Evolutionary conservation across 37 sponge, comb jelly and placozoan genomes (phyloP).

Genomic region (Mnemiopsis leidyi): DNA sequence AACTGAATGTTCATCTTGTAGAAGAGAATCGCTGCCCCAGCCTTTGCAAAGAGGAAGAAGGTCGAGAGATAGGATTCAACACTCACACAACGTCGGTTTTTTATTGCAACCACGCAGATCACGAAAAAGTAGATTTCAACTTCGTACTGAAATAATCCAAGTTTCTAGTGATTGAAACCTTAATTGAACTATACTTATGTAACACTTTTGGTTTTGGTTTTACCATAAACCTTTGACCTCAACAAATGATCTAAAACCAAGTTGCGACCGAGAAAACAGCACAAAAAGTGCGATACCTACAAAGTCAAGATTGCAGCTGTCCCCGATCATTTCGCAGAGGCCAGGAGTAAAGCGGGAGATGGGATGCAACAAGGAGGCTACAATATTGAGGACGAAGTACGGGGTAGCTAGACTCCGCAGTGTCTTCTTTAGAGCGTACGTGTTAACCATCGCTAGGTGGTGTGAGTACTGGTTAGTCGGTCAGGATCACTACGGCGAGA

Average conservation of each 20-base stretch:
- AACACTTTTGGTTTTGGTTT: too few relatives aligned
- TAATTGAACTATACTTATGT: too few relatives aligned
- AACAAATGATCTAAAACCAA: too few relatives aligned
- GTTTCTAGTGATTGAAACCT: too few relatives aligned
- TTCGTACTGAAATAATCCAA: slow-evolving; percentile 64
- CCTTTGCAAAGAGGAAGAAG: slow-evolving; percentile 44
- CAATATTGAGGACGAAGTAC: slow-evolving; percentile 30
- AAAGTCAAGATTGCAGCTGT: slow-evolving; percentile 12
- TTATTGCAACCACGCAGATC: slow-evolving; percentile 53
- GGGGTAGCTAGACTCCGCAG: slow-evolving; percentile 16
- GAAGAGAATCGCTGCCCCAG: slow-evolving; percentile 49
- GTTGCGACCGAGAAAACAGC: neutral
- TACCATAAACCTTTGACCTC: too few relatives aligned
- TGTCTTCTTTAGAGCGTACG: slow-evolving; percentile 61
- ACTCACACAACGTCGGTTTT: slow-evolving; percentile 47
- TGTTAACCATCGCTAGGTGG: slow-evolving; percentile 15
- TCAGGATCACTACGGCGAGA: too few relatives aligned
- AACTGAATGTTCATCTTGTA: slow-evolving; percentile 56
- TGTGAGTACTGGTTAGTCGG: too few relatives aligned
- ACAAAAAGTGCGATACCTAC: slow-evolving; percentile 47
- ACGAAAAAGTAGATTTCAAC: slow-evolving; percentile 54
- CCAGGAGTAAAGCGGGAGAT: slow-evolving; percentile 24
- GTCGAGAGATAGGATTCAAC: slow-evolving; percentile 57
- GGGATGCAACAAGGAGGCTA: neutral
- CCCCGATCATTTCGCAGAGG: neutral